phyloP scores from a whole-genome alignment of 2,113 vertebrate genomes.

The Egretta garzetta region DNA sequence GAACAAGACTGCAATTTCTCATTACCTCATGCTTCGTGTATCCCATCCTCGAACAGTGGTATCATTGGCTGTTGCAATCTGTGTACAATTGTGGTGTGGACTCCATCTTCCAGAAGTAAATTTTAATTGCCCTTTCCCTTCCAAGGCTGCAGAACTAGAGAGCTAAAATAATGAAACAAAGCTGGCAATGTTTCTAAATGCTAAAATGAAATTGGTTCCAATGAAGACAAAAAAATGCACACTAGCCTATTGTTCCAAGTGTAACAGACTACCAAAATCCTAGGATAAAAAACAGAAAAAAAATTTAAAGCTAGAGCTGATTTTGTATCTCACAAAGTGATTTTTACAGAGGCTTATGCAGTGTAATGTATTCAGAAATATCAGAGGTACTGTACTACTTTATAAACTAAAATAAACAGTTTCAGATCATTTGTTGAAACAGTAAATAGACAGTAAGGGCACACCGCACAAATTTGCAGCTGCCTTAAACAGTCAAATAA shows the following conservation, averaged over 20 bases:
- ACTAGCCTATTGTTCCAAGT: background rate
- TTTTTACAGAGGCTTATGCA: background rate
- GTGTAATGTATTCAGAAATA: background rate
- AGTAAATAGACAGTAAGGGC: background rate
- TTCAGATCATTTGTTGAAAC: background rate
- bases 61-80: constrained; percentile 95
- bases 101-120: constrained; percentile 96
- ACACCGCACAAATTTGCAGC: background rate
- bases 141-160: constrained; percentile 85
- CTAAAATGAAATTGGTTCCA: background rate
- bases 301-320: background rate
- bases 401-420: background rate
- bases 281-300: background rate
- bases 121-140: constrained; percentile 96
- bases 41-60: constrained; percentile 94
- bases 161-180: constrained; percentile 77
- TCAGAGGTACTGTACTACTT: background rate
- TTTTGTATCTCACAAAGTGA: background rate
- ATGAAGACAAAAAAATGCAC: background rate
- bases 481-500: background rate
- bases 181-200: background rate
- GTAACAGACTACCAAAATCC: background rate
- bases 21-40: constrained; percentile 93
- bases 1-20: background rate
- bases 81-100: constrained; percentile 95